These are phyloP conservation scores for Cheirogaleus major DNA, from an alignment of 2,797 vertebrate species.

Conservation along the genomic window DNA sequence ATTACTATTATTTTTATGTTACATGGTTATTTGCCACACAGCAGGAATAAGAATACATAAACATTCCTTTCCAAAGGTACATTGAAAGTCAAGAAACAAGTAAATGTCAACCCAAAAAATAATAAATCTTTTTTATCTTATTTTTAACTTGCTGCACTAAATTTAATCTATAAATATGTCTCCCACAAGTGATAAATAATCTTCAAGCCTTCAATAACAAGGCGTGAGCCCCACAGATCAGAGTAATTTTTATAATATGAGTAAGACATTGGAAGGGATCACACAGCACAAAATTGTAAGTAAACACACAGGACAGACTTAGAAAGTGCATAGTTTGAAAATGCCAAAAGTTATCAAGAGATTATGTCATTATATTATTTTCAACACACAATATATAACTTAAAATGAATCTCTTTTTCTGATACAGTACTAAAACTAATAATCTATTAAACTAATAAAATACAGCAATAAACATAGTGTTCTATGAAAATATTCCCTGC, in stretches of 20 bases:
- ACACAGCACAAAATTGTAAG: background rate
- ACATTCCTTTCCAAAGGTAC: background rate
- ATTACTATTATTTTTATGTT: background rate
- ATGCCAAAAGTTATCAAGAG: background rate
- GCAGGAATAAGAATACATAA: background rate
- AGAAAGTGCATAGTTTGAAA: background rate
- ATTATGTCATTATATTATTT: background rate
- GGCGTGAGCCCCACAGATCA: background rate
- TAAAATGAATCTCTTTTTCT: background rate
- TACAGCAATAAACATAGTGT: background rate
- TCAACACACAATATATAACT: background rate
- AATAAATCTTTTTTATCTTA: background rate
- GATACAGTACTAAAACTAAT: slow-evolving; percentile 1
- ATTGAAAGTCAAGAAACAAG: background rate
- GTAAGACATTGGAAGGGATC: background rate
- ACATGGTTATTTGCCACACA: background rate
- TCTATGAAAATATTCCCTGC: background rate
- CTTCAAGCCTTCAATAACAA: background rate
- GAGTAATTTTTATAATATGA: background rate
- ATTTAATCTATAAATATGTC: background rate
- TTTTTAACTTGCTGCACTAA: background rate
- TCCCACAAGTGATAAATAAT: background rate
- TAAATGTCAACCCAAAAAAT: background rate
- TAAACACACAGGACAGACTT: background rate
- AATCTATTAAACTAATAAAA: background rate